A percentile compares a stretch with the other conserved stretches of the same genome.
Evolutionary conservation across 2,797 vertebrate genomes (phyloP).

Genomic region (Tympanoctomys barrerae): DNA sequence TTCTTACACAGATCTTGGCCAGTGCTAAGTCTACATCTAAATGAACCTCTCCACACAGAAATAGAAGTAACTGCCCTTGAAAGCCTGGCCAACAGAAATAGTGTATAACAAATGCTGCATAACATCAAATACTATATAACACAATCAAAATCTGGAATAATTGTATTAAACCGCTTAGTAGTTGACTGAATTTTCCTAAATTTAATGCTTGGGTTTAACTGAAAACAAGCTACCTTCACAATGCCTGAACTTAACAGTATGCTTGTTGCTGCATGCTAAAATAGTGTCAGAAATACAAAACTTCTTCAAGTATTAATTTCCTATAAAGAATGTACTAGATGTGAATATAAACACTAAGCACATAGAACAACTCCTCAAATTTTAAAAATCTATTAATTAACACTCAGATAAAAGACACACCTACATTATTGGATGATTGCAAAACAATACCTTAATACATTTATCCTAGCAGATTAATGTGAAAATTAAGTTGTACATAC

Average conservation of each 20-base stretch:
- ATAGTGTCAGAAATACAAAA: not conserved
- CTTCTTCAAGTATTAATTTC: conserved; percentile 22
- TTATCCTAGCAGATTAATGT: conserved; percentile 59
- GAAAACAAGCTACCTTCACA: conserved; percentile 22
- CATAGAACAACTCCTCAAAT: conserved; percentile 44
- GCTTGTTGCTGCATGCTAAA: not conserved
- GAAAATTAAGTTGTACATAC: conserved; percentile 56
- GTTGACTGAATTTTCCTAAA: conserved; percentile 36
- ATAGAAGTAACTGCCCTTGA: not conserved
- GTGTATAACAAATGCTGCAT: not conserved
- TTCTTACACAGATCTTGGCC: not conserved
- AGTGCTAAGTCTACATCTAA: conserved; percentile 14
- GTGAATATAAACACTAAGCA: conserved; percentile 50
- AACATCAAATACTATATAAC: not conserved
- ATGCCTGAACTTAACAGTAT: conserved; percentile 19
- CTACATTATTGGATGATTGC: not conserved
- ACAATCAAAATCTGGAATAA: conserved; percentile 49
- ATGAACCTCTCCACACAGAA: not conserved
- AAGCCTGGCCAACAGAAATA: not conserved
- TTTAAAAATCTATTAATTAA: conserved; percentile 66
- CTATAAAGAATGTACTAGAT: conserved; percentile 35
- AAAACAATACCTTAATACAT: conserved; percentile 59
- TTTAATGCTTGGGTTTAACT: conserved; percentile 33
- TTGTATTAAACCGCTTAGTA: conserved; percentile 3
- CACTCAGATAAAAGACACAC: conserved; percentile 45